A percentile compares a stretch with the other conserved stretches of the same genome.
These are phyloP conservation scores for Potamarius usumacintae DNA, from an alignment of 2,113 vertebrate species.

Conservation along the genomic window DNA sequence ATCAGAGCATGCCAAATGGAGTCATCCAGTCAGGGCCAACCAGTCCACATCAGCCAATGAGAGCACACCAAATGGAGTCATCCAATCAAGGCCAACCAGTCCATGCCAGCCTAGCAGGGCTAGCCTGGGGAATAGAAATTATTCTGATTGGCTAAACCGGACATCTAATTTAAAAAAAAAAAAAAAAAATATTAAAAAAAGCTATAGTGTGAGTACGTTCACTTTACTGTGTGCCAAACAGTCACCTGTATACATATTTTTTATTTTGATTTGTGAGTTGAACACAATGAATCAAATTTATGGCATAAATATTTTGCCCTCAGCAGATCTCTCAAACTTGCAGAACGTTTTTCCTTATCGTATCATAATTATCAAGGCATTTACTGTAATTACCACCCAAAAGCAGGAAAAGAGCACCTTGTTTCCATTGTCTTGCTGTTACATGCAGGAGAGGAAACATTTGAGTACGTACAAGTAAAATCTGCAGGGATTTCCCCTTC, in stretches of 20 bases:
- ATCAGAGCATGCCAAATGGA: neutral
- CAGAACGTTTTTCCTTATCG: neutral
- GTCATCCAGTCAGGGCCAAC: neutral
- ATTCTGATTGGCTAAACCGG: neutral
- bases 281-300: neutral
- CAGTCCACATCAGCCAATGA: neutral
- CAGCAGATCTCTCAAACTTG: neutral
- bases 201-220: neutral
- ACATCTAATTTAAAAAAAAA: neutral
- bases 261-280: neutral
- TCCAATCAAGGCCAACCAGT: too few species aligned
- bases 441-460: constrained; percentile 3
- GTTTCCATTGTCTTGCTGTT: neutral
- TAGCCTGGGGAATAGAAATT: neutral
- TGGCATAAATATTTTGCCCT: neutral
- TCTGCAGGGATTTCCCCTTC: constrained; percentile 14
- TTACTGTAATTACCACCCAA: neutral
- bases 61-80: neutral
- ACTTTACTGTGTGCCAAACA: neutral
- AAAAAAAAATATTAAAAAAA: neutral
- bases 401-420: neutral
- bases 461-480: neutral
- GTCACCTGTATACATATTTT: too few species aligned
- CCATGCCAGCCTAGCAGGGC: neutral
- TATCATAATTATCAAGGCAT: neutral